phyloP scores from a whole-genome alignment of 2,113 vertebrate genomes.

The Muntiacus muntjak region DNA sequence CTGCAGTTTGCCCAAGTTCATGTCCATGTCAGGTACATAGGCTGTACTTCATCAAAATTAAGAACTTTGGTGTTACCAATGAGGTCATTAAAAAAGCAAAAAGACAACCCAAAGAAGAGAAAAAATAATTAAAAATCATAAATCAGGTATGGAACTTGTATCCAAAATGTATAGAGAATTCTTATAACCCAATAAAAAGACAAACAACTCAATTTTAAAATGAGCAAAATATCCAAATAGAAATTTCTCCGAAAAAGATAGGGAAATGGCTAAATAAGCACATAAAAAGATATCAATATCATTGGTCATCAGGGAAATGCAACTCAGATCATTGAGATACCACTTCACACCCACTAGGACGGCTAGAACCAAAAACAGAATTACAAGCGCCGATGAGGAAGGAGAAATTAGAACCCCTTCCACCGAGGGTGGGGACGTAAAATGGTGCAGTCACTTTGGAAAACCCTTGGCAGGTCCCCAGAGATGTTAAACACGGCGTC shows the following conservation, averaged over 20 bases:
- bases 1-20: neutral
- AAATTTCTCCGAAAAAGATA: neutral
- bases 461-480: neutral
- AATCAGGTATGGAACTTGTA: neutral
- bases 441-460: neutral
- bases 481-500: fast-evolving
- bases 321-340: fast-evolving
- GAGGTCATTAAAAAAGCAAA: neutral
- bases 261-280: no score
- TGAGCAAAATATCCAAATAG: neutral
- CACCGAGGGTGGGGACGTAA: fast-evolving
- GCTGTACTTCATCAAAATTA: neutral
- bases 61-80: neutral
- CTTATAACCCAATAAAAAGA: neutral
- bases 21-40: neutral
- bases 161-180: neutral
- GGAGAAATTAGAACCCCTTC: fast-evolving
- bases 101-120: neutral
- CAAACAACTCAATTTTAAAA: neutral
- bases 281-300: fast-evolving
- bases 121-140: no score
- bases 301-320: neutral
- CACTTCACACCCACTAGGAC: fast-evolving
- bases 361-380: neutral
- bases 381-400: fast-evolving